A percentile compares a stretch with the other conserved stretches of the same genome.
phyloP scores from a whole-genome alignment of 2,113 vertebrate genomes.

The Callocephalon fimbriatum region DNA sequence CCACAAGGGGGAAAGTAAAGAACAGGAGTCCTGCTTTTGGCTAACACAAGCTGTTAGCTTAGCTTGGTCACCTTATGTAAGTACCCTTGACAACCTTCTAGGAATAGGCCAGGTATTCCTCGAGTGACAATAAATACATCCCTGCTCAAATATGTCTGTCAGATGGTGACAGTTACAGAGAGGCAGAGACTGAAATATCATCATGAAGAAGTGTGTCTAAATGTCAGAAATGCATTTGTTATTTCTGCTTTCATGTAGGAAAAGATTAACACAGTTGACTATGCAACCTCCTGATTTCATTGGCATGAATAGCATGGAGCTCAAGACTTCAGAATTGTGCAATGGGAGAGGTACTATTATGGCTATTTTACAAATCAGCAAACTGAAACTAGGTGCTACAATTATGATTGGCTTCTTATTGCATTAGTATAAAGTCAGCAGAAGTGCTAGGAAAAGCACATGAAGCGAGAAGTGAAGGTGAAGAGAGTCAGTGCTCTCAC shows the following conservation, averaged over 20 bases:
- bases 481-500: not conserved
- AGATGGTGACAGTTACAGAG: not conserved
- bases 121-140: not conserved
- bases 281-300: not conserved
- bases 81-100: not conserved
- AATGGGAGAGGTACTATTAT: not conserved
- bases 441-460: not conserved
- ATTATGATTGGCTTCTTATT: not conserved
- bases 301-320: not conserved
- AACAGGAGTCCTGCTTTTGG: not conserved
- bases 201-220: not conserved
- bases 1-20: not conserved
- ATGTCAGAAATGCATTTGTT: not conserved
- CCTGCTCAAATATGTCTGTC: not conserved
- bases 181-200: not conserved
- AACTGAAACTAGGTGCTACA: not conserved
- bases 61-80: not conserved
- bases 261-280: not conserved
- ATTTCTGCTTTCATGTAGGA: not conserved
- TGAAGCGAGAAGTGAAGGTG: not conserved
- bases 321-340: not conserved
- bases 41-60: not conserved
- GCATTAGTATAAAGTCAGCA: not conserved
- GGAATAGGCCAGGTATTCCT: not conserved
- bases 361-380: not conserved